Base-by-base conservation (phyloP, 2,797 vertebrate genomes). In the Chaenodraco wilsoni region DNA sequence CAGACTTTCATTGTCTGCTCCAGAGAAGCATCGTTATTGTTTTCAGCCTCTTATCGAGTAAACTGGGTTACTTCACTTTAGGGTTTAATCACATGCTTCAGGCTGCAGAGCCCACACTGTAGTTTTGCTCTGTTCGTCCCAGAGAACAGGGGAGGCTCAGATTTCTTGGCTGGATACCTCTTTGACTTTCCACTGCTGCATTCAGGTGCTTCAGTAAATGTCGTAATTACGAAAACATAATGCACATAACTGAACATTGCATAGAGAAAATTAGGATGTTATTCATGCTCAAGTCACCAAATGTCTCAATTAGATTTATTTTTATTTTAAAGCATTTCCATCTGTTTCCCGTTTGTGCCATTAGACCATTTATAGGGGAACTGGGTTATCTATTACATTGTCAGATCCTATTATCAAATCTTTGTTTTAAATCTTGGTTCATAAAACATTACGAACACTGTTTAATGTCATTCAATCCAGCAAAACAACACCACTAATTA, bases 91-190 rank as follows among this genome's bases (percentile, higher is more conserved):
- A 88, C 90, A 88, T 83, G 87, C 76, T 80, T 66, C 67, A 65
- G 73, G 76, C 88, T 79, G 69, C 73, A 80, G 79, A 76, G 74
- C 40, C 76, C 78, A 65, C 82, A 82, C 70, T 89, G 77, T 63
- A 81, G 83, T 63, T 78, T 74, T 83, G 59, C 77, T 72, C 60
- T 76, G 78, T 12, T 69, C 79, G 64, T 79, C 70, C 78, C 76
- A 83, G 78, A 85, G 81, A 88, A 87, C 81, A 88, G 75, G 79
- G 65, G 82, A 87, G 87, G 89, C 84, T 91, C 88, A 84, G 59
- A 85, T 91, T 92, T 92, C 91, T 83, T 61, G 75, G 75, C 82
- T 72, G 74, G 82, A 88, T 83, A 79, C 84, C 83, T 83, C 84
- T 76, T 86, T 86, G 84, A 89, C 89, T 92, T 79, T 84, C 77